Evolutionary conservation across 2,797 vertebrate genomes (phyloP).

Genomic region (Loriculus beryllinus): DNA sequence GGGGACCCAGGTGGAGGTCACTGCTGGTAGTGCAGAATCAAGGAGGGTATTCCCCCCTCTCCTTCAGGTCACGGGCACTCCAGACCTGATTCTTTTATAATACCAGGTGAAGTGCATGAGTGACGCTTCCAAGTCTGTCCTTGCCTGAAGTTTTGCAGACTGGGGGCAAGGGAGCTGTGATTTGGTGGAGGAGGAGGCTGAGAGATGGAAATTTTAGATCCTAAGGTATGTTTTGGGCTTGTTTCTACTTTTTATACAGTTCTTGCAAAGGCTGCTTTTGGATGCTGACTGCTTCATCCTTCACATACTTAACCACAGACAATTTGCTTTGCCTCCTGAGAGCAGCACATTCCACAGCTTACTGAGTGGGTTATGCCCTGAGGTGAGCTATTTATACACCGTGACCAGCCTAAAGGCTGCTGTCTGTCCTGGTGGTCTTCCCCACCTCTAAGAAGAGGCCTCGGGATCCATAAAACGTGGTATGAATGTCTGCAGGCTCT

Average conservation of each 20-base stretch:
- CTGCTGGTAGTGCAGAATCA: not conserved
- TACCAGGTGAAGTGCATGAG: not conserved
- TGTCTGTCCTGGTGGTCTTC: not conserved
- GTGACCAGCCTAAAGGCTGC: not conserved
- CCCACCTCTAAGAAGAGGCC: not conserved
- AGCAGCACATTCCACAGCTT: conserved; percentile 25
- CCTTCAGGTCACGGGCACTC: not conserved
- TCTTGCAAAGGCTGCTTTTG: conserved; percentile 14
- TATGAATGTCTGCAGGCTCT: not conserved
- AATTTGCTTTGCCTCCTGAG: conserved; percentile 57
- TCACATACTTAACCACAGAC: conserved; percentile 34
- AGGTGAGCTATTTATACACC: not conserved
- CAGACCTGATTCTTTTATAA: not conserved
- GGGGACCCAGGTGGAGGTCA: not conserved
- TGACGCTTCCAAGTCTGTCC: not conserved
- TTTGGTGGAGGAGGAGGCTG: not conserved
- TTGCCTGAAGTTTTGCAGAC: not conserved
- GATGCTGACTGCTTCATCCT: conserved; percentile 21
- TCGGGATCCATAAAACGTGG: not conserved
- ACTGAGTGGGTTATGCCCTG: conserved; percentile 28
- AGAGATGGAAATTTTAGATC: conserved; percentile 20
- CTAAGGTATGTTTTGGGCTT: conserved; percentile 13
- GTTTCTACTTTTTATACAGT: conserved; percentile 13
- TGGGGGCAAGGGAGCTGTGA: not conserved
- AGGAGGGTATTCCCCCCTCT: not conserved